Evolutionary conservation across 1,140 invertebrate genomes (phyloP).

Genomic region (Nasonia vitripennis): DNA sequence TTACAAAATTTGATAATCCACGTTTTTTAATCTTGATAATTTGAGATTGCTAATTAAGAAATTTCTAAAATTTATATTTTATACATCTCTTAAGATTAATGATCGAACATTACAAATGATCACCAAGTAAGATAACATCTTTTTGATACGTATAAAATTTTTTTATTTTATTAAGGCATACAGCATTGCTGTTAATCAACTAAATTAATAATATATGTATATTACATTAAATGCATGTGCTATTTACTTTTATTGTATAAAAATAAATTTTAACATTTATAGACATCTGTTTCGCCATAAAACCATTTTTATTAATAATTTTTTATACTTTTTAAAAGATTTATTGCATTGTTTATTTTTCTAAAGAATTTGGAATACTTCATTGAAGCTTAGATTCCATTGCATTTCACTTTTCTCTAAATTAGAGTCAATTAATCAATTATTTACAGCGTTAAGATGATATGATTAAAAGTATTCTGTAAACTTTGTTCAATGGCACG

Average conservation of each 20-base stretch:
- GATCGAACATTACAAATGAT: constrained; percentile 7
- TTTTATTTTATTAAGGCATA: constrained; percentile 39
- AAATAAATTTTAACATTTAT: constrained; percentile 46
- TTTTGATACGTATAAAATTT: constrained; percentile 29
- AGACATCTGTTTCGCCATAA: not conserved
- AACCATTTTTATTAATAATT: constrained; percentile 35
- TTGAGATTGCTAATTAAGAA: constrained; percentile 24
- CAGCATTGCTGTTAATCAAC: constrained; percentile 12
- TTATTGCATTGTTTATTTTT: constrained; percentile 16
- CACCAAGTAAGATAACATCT: not conserved
- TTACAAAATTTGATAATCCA: constrained; percentile 17
- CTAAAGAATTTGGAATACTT: constrained; percentile 6
- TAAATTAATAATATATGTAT: constrained; percentile 15
- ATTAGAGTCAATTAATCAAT: no score
- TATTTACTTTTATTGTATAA: constrained; percentile 33
- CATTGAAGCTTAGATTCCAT: not conserved
- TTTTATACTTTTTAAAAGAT: constrained; percentile 14
- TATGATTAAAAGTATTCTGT: constrained; percentile 12
- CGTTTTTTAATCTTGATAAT: constrained; percentile 4
- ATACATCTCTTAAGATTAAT: constrained; percentile 10
- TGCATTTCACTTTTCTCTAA: not conserved
- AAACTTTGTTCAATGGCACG: constrained; percentile 23
- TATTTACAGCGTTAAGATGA: constrained; percentile 23
- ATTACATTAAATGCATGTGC: constrained; percentile 13
- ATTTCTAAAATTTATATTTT: constrained; percentile 9